Conservation (phyloP, 2,888 invertebrate genomes). For the Tinea trinotella region DNA sequence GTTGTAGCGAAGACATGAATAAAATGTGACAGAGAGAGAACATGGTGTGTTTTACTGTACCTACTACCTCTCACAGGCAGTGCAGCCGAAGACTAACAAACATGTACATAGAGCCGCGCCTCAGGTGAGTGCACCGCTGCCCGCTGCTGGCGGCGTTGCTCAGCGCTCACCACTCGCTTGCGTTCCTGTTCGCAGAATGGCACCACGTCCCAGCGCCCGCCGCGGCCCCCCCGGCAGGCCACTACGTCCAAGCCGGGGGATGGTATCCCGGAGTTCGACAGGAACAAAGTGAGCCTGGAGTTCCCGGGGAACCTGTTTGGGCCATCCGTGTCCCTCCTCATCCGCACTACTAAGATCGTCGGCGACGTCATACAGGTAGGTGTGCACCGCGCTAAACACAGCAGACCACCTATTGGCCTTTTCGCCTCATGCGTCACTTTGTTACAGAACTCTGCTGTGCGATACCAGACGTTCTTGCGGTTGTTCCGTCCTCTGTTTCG, state of each 20-base stretch:
- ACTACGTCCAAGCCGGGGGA: slow-evolving; percentile 59
- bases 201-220: slow-evolving; percentile 20
- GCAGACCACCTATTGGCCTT: no score
- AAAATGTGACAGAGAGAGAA: no score
- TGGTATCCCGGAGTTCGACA: slow-evolving; percentile 74
- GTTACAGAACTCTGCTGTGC: slow-evolving; percentile 83
- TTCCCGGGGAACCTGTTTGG: slow-evolving; percentile 77
- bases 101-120: not conserved
- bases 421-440: no score
- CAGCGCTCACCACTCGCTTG: not conserved
- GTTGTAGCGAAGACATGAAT: not conserved
- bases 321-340: slow-evolving; percentile 77
- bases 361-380: slow-evolving; percentile 79
- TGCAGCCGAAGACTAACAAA: not conserved
- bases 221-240: slow-evolving; percentile 19
- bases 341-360: slow-evolving; percentile 75
- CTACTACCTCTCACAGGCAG: not conserved
- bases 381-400: no score
- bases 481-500: slow-evolving; percentile 83
- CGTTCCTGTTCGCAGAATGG: not conserved
- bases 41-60: not conserved
- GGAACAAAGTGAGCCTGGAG: slow-evolving; percentile 77
- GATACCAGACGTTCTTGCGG: slow-evolving; percentile 80
- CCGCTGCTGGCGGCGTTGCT: not conserved
- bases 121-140: not conserved